Base-by-base conservation (phyloP, 2,113 vertebrate genomes). In the Corythornis madagascariensis region DNA sequence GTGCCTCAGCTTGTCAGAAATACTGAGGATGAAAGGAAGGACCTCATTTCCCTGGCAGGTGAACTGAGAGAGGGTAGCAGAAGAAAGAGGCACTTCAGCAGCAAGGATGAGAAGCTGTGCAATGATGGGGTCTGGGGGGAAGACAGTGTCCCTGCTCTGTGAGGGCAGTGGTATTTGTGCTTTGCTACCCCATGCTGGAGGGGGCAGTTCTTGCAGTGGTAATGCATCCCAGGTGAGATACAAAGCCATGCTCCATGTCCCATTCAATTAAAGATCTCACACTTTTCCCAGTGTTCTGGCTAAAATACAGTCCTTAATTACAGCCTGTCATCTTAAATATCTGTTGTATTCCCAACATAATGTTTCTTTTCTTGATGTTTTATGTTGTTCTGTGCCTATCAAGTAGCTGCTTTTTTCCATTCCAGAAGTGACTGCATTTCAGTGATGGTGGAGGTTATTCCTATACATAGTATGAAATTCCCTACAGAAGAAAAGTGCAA, bases 401-500 rank as follows among this genome's bases (percentile, higher is more conserved):
- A 1, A 92, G 56, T 86, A 69, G 90, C 79, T 88, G 60, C 87
- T 92, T 88, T 87, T 75, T 90, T 92, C 85, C 73, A 31, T 61
- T 79, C 79, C 67, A 93, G 88, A 92, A 91, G 78, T 79, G 83
- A 64, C 78, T 93, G 91, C 93, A 59, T 96, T 88, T 95, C 83
- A 84, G 86, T 60, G 66, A 45, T 88, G 90, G 75, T 69, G 76
- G 93, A 81, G 94, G 89, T 95, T 93, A 86, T 90, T 80, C 66
- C 66, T 95, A 71, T 92, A 89, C 75, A 66, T 93, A 95, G 86
- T 73, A 55, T 57, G 77, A 64, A 88, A 88, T 74, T 94, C 86
- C 55, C 84, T 90, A 89, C 87, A 94, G 91, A 89, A 94, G 82
- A 87, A 77, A 95, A 92, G 88, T 96, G 90, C 91, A 90, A 95